phyloP scores from a whole-genome alignment of 2,113 vertebrate species.

The Chaetorhynchus papuensis region DNA sequence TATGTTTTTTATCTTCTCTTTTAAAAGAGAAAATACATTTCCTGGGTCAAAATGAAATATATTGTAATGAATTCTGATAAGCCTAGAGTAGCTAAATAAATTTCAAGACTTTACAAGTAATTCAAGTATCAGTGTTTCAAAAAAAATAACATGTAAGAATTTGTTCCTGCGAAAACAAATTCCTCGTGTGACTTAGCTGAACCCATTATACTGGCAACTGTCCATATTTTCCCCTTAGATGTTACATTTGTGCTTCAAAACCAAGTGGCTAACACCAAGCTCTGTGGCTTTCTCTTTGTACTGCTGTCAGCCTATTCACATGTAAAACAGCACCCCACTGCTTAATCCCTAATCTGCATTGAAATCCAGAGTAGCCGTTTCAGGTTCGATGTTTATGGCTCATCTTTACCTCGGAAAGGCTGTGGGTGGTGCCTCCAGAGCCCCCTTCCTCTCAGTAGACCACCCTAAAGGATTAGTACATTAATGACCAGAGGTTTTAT shows the following conservation, averaged over 20 bases:
- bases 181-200: not conserved
- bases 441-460: not conserved
- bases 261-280: not conserved
- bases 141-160: constrained; percentile 15
- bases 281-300: constrained; percentile 1
- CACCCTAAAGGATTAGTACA: not conserved
- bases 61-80: constrained; percentile 60
- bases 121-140: constrained; percentile 62
- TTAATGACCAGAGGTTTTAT: not conserved
- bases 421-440: not conserved
- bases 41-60: constrained; percentile 45
- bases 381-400: not conserved
- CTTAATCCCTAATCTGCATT: not conserved
- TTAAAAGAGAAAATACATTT: constrained; percentile 39
- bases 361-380: constrained; percentile 11
- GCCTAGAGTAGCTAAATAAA: constrained; percentile 39
- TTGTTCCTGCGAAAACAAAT: constrained; percentile 22
- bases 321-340: not conserved
- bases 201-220: not conserved
- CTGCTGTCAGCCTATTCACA: not conserved
- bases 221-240: not conserved
- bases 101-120: constrained; percentile 58
- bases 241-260: not conserved
- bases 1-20: constrained; percentile 71
- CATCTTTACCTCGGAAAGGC: not conserved